These are phyloP conservation scores for Ctenicera cuprea DNA, from an alignment of 2,888 invertebrate genomes.

Conservation along the genomic window DNA sequence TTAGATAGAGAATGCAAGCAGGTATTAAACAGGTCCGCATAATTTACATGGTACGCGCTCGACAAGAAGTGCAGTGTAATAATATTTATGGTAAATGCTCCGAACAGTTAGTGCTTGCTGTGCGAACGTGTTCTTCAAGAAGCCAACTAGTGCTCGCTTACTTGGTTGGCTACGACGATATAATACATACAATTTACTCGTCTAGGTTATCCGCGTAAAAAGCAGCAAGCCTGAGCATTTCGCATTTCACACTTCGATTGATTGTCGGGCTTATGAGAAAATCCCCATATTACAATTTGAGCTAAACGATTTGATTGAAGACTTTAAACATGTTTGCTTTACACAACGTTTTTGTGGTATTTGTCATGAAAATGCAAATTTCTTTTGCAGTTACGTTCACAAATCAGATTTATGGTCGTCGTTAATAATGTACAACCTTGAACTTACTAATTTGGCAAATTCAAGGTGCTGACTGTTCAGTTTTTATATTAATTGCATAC, in stretches of 20 bases:
- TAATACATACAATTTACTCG: slow-evolving; percentile 45
- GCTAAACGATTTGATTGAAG: not conserved
- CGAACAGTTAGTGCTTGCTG: slow-evolving; percentile 51
- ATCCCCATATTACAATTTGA: not conserved
- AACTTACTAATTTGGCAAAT: slow-evolving; percentile 28
- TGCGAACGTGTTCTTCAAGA: slow-evolving; percentile 52
- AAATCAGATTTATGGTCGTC: not conserved
- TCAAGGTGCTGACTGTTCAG: slow-evolving; percentile 1
- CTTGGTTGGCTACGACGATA: slow-evolving; percentile 39
- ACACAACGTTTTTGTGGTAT: no score
- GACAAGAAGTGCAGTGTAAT: slow-evolving; percentile 52
- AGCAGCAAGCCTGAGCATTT: slow-evolving; percentile 37
- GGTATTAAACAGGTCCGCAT: slow-evolving; percentile 53
- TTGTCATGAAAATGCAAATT: no score
- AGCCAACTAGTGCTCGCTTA: slow-evolving; percentile 45
- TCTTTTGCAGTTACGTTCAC: not conserved
- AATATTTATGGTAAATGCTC: slow-evolving; percentile 55
- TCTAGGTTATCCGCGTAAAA: slow-evolving; percentile 37
- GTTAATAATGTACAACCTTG: slow-evolving; percentile 17
- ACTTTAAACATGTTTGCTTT: no score
- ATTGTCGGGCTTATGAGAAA: slow-evolving; percentile 17
- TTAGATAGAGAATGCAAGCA: slow-evolving; percentile 52
- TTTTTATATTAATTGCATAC: not conserved
- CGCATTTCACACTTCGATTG: slow-evolving; percentile 33
- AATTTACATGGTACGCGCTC: slow-evolving; percentile 49